These are phyloP conservation scores for Listrodromus nycthemerus DNA, from an alignment of 2,888 invertebrate species.

Conservation along the genomic window DNA sequence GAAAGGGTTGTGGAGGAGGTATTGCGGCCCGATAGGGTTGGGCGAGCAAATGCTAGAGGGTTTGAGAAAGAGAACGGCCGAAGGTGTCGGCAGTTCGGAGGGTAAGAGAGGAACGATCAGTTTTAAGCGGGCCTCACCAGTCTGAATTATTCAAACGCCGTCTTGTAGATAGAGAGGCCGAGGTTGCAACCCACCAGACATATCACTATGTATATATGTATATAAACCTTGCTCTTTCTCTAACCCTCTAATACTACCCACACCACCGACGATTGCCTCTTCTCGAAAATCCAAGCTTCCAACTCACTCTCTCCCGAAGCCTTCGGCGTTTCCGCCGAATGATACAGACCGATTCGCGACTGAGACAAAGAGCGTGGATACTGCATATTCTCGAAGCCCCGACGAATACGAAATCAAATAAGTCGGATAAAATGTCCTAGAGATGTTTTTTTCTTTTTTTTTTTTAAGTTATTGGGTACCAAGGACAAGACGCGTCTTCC, in stretches of 20 bases:
- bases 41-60: conserved; percentile 39
- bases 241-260: conserved; percentile 54
- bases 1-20: conserved; percentile 5
- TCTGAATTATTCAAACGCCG: conserved; percentile 81
- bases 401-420: conserved; percentile 10
- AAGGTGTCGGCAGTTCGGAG: conserved; percentile 53
- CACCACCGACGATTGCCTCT: conserved; percentile 59
- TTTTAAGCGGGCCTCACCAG: conserved; percentile 81
- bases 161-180: conserved; percentile 33
- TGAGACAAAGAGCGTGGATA: conserved; percentile 35
- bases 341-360: conserved; percentile 44
- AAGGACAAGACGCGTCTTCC: background rate
- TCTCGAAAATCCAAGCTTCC: conserved; percentile 56
- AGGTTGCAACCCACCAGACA: background rate
- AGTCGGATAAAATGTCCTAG: background rate
- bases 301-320: conserved; percentile 21
- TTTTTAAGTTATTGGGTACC: too few species aligned
- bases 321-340: conserved; percentile 23
- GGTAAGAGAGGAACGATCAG: conserved; percentile 77
- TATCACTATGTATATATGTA: conserved; percentile 11
- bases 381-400: background rate
- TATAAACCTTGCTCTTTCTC: conserved; percentile 67
- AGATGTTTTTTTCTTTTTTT: background rate
- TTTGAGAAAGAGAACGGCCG: conserved; percentile 42
- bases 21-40: conserved; percentile 45